Evolutionary conservation across 2,797 vertebrate species (phyloP).

Genomic region (Cossypha caffra): DNA sequence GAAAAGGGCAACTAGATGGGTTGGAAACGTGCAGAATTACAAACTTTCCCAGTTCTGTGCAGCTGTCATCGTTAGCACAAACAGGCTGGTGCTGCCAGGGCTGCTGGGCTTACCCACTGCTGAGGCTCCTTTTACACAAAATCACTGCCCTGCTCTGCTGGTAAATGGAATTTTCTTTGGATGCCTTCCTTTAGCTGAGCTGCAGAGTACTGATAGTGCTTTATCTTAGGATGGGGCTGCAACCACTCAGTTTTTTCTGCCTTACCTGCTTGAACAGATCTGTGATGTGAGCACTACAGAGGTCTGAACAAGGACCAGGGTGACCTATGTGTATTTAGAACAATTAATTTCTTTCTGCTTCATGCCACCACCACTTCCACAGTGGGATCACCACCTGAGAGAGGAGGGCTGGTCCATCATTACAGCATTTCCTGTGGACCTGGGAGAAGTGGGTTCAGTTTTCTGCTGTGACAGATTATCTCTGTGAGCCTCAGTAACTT

Average conservation of each 20-base stretch:
- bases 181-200: neutral
- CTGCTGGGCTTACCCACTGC: constrained; percentile 30
- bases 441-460: neutral
- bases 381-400: neutral
- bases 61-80: constrained; percentile 56
- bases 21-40: constrained; percentile 14
- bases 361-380: neutral
- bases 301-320: neutral
- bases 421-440: neutral
- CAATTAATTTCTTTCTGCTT: neutral
- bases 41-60: constrained; percentile 44
- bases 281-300: neutral
- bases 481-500: neutral
- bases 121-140: neutral
- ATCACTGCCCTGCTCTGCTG: constrained; percentile 26
- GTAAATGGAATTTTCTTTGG: neutral
- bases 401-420: neutral
- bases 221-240: neutral
- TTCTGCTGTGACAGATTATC: neutral
- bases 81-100: constrained; percentile 28
- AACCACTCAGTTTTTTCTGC: rapidly evolving
- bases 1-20: constrained; percentile 13
- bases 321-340: neutral
- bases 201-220: neutral
- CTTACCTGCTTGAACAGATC: neutral